These are phyloP conservation scores for Trichogramma evanescens DNA, from an alignment of 2,888 invertebrate genomes.

Conservation along the genomic window DNA sequence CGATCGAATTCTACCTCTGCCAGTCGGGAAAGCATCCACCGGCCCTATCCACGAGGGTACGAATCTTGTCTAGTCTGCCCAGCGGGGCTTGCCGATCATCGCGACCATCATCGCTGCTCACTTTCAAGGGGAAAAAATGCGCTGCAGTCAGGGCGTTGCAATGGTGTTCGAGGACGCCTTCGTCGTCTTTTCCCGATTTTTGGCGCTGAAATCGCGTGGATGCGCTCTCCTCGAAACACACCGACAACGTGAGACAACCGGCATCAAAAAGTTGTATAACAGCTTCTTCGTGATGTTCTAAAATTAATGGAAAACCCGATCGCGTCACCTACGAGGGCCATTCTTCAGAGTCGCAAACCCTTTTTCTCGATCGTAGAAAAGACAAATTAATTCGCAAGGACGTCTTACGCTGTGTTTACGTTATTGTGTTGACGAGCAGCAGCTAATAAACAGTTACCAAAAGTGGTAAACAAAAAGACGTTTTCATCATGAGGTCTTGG, in stretches of 20 bases:
- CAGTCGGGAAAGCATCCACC: too few relatives aligned
- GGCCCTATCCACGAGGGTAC: too few relatives aligned
- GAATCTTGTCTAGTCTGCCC: too few relatives aligned
- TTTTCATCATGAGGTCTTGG: neutral
- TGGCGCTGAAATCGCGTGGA: constrained; percentile 44
- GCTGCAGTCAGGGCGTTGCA: constrained; percentile 40
- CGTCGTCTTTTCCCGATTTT: constrained; percentile 45
- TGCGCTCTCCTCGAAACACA: constrained; percentile 70
- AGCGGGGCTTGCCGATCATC: too few relatives aligned
- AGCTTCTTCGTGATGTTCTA: constrained; percentile 83
- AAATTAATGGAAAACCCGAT: constrained; percentile 37
- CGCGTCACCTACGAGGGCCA: constrained; percentile 3
- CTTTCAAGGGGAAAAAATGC: constrained; percentile 31
- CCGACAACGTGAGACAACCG: constrained; percentile 75
- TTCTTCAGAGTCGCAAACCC: neutral
- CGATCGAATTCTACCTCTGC: too few relatives aligned
- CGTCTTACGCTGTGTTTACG: too few relatives aligned
- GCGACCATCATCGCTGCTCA: too few relatives aligned
- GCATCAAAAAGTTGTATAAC: constrained; percentile 80
- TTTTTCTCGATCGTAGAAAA: neutral
- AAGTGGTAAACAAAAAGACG: neutral
- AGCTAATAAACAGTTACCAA: neutral
- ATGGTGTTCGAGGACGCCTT: constrained; percentile 46
- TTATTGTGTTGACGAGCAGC: too few relatives aligned
- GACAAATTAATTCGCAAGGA: too few relatives aligned